A percentile compares a stretch with the other conserved stretches of the same genome.
phyloP scores from a whole-genome alignment of 53 echinoderm and acorn worm genomes.

The Arbacia lixula region DNA sequence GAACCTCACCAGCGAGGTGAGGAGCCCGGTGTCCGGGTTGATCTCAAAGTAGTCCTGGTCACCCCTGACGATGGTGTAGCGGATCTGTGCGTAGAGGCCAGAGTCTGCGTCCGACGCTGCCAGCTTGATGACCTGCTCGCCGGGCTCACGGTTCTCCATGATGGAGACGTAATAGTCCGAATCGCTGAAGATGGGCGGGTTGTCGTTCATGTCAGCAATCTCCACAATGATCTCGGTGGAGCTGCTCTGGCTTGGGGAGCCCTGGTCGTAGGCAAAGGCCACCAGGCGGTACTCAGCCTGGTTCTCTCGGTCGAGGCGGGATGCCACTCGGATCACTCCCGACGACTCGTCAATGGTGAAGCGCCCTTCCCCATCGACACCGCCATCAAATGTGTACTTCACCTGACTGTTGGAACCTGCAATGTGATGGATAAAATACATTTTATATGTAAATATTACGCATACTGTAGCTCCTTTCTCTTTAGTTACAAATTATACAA shows the following conservation, averaged over 20 bases:
- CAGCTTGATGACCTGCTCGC: constrained; percentile 76
- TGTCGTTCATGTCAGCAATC: constrained; percentile 90
- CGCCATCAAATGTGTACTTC: constrained; percentile 84
- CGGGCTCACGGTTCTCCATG: constrained; percentile 79
- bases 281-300: constrained; percentile 79
- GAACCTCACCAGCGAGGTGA: constrained; percentile 78
- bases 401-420: constrained; percentile 89
- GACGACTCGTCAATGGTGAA: constrained; percentile 91
- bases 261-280: constrained; percentile 82
- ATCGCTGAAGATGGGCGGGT: constrained; percentile 72
- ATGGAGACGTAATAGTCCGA: constrained; percentile 73
- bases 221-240: constrained; percentile 69
- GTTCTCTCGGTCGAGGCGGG: constrained; percentile 85
- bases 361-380: constrained; percentile 89
- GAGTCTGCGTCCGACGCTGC: constrained; percentile 80
- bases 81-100: constrained; percentile 80
- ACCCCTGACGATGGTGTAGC: constrained; percentile 78
- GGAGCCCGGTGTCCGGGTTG: constrained; percentile 75
- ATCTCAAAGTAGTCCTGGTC: constrained; percentile 87
- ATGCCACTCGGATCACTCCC: constrained; percentile 88
- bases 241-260: constrained; percentile 64
- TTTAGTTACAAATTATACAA: too few species aligned
- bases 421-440: too few species aligned
- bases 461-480: too few species aligned
- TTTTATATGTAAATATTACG: too few species aligned